Base-by-base conservation (phyloP, 2,113 vertebrate species). In the Mormyrus lacerda region DNA sequence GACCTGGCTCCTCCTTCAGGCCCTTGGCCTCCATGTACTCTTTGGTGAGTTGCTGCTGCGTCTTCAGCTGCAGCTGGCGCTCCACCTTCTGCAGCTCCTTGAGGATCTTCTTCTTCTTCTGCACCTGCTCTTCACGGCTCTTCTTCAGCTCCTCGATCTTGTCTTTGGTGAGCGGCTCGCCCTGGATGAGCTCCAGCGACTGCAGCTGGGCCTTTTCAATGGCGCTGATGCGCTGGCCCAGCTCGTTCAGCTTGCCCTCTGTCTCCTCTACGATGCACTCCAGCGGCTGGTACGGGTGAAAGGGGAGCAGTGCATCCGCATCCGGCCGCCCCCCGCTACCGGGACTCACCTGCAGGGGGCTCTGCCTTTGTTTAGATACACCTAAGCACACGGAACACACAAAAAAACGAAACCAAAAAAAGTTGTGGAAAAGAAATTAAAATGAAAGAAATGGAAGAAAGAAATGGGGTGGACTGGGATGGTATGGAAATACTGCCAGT, bases 181-280 rank as follows among this genome's bases (percentile, higher is more conserved):
- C 98, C 97, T 99, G 98, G 96, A 99, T 99, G 94, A 99, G 97
- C 95, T 99, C 98, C 94, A 99, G 96, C 85, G 98, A 99, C 92
- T 99, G 96, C 93, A 99, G 96, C 94, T 99, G 98, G 94, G 98
- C 98, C 95, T 98, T 99, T 95, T 99, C 98, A 94, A 99, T 99
- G 93, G 98, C 98, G 93, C 98, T 99, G 96, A 99, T 99, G 96
- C 98, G 97, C 95, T 99, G 98, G 95, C 98, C 98, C 94, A 99
- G 96, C 96, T 99, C 98, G 91, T 99, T 99, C 93, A 99, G 97
- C 95, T 99, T 99, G 94, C 98, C 98, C 97, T 99, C 98, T 4
- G 98, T 99, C 93, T 99, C 98, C 95, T 99, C 98, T 95, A 99
- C 98, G 94, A 99, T 99, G 97, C 98, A 99, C 95, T 99, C 98